Evolutionary conservation across 2,113 vertebrate genomes (phyloP).

Genomic region (Sphyrna mokarran): DNA sequence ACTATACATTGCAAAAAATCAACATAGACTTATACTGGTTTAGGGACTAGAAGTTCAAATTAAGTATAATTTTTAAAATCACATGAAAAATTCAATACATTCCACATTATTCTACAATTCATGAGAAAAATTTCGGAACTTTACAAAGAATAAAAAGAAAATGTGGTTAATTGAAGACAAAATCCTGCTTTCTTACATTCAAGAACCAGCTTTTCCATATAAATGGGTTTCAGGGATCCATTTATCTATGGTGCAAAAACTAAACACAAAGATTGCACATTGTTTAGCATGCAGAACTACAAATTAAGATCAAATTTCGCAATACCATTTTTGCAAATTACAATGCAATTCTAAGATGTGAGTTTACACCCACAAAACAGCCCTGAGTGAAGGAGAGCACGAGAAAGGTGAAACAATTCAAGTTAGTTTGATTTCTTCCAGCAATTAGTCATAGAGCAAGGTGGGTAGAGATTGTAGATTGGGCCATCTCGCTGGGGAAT

Average conservation of each 20-base stretch:
- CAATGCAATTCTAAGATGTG: background rate
- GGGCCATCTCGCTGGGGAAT: background rate
- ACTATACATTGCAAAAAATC: background rate
- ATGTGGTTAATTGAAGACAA: background rate
- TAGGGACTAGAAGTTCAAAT: slow-evolving; percentile 5
- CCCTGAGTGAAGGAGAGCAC: background rate
- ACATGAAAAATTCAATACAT: background rate
- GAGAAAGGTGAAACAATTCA: background rate
- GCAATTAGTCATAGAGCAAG: background rate
- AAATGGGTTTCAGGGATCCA: background rate
- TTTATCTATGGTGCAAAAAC: background rate
- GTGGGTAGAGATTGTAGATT: background rate
- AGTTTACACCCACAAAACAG: background rate
- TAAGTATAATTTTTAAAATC: background rate
- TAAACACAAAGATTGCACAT: background rate
- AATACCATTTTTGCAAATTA: background rate
- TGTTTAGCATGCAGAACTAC: background rate
- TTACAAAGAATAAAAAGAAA: background rate
- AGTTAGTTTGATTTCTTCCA: background rate
- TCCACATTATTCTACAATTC: background rate
- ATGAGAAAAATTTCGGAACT: background rate
- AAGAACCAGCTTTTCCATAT: background rate
- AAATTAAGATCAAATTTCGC: background rate
- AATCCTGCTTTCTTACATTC: background rate
- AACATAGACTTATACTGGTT: background rate